Percentiles rank a stretch among this genome's conserved stretches.
phyloP scores from a whole-genome alignment of 92 coral and sea anemone genomes.

The Paramuricea clavata region DNA sequence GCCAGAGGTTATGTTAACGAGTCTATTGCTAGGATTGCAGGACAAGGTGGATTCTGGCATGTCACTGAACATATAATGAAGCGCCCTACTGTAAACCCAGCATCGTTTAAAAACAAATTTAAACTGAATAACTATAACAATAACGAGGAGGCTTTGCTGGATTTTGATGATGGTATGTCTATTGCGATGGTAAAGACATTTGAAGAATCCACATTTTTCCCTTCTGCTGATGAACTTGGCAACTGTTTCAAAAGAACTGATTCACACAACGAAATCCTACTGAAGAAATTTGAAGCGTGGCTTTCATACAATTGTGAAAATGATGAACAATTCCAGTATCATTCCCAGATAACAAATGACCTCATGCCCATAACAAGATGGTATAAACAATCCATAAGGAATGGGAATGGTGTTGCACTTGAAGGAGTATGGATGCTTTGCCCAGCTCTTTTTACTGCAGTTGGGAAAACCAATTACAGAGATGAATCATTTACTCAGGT shows the following conservation, averaged over 20 bases:
- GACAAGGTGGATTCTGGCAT: not conserved
- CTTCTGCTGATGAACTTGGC: slow-evolving; percentile 27
- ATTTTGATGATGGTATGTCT: slow-evolving; percentile 64
- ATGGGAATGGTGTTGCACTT: slow-evolving; percentile 54
- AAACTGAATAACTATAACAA: slow-evolving; percentile 52
- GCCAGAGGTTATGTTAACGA: not conserved
- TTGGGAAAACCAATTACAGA: not conserved
- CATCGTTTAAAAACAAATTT: slow-evolving; percentile 13
- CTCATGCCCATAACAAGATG: slow-evolving; percentile 62
- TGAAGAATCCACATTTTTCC: slow-evolving; percentile 39
- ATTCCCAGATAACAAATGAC: slow-evolving; percentile 39
- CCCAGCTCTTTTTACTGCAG: not conserved
- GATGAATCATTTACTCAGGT: not conserved
- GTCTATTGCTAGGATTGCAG: not conserved
- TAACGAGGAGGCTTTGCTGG: slow-evolving; percentile 56
- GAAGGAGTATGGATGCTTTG: slow-evolving; percentile 45
- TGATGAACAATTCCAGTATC: slow-evolving; percentile 31
- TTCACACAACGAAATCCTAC: slow-evolving; percentile 40
- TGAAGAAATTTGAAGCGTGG: not conserved
- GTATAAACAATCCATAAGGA: slow-evolving; percentile 39
- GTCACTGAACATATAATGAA: not conserved
- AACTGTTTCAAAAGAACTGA: not conserved
- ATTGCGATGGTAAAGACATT: slow-evolving; percentile 63
- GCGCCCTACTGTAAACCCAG: too few relatives aligned
- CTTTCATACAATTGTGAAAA: not conserved